phyloP scores from a whole-genome alignment of 2,888 invertebrate species.

The Xestia c-nigrum region DNA sequence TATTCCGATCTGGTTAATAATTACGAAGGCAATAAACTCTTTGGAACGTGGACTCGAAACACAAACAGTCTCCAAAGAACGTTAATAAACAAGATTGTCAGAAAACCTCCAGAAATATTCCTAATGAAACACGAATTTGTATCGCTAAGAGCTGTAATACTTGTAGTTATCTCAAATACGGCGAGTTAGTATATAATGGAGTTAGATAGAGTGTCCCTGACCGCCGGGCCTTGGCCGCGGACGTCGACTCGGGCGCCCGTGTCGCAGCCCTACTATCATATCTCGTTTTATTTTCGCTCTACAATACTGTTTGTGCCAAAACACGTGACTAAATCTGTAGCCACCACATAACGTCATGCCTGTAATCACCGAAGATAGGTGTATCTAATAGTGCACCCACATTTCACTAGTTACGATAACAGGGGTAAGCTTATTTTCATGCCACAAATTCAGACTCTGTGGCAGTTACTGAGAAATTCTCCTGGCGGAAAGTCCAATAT shows the following conservation, averaged over 20 bases:
- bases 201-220: constrained; percentile 87
- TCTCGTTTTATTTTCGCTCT: constrained; percentile 17
- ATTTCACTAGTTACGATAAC: not conserved
- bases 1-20: not conserved
- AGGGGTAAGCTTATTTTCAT: not conserved
- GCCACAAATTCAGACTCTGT: not conserved
- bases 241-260: constrained; percentile 79
- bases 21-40: not conserved
- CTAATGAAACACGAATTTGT: constrained; percentile 39
- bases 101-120: constrained; percentile 23
- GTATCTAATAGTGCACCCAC: not conserved
- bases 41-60: constrained; percentile 9
- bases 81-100: constrained; percentile 8
- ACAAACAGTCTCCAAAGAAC: constrained; percentile 1
- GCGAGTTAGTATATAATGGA: constrained; percentile 70
- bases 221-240: constrained; percentile 86
- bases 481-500: not conserved
- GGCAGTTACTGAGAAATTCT: not conserved
- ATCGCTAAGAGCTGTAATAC: constrained; percentile 41
- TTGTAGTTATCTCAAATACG: constrained; percentile 54
- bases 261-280: constrained; percentile 61
- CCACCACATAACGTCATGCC: not conserved
- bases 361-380: not conserved
- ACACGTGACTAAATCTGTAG: not conserved
- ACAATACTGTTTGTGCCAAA: not conserved